Evolutionary conservation across 1,140 invertebrate species (phyloP).

Genomic region (Scaptomyza hsui): DNA sequence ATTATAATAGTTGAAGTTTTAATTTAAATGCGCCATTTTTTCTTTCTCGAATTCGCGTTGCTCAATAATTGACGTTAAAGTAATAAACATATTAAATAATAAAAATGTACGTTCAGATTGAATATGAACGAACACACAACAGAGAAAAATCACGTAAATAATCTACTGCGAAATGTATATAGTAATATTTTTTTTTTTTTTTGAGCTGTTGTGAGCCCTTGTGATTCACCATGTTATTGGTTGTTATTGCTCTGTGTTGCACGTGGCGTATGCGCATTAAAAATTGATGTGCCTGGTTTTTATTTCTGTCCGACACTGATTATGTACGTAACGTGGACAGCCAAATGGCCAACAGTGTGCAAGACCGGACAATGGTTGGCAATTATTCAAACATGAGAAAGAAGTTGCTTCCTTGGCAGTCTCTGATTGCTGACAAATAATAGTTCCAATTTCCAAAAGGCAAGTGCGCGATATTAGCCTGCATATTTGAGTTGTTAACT

Average conservation of each 20-base stretch:
- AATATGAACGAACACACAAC: conserved; percentile 10
- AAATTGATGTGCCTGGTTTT: conserved; percentile 54
- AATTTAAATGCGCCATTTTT: conserved; percentile 60
- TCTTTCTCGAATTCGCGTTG: conserved; percentile 5
- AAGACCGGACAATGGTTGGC: conserved; percentile 26
- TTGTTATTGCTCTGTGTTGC: conserved; percentile 19
- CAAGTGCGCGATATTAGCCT: conserved; percentile 65
- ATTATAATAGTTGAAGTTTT: conserved; percentile 54
- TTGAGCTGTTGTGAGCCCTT: conserved; percentile 2
- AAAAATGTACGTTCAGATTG: too few relatives aligned
- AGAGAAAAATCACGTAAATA: conserved; percentile 46
- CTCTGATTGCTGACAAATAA: conserved; percentile 63
- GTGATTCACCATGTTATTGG: background rate
- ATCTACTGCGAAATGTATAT: conserved; percentile 37
- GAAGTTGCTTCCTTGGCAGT: conserved; percentile 14
- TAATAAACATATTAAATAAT: too few relatives aligned
- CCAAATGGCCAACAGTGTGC: conserved; percentile 13
- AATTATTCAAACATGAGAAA: conserved; percentile 39
- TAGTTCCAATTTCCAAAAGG: conserved; percentile 69
- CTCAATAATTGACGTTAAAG: conserved; percentile 62
- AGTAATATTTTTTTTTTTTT: background rate
- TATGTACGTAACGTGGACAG: conserved; percentile 10
- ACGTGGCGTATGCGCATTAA: conserved; percentile 54
- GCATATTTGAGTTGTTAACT: conserved; percentile 64
- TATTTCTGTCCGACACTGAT: conserved; percentile 32